Percentiles rank a stretch among this genome's conserved stretches.
Conservation (phyloP, 2,113 vertebrate genomes). For the Dendrocopos noguchii region DNA sequence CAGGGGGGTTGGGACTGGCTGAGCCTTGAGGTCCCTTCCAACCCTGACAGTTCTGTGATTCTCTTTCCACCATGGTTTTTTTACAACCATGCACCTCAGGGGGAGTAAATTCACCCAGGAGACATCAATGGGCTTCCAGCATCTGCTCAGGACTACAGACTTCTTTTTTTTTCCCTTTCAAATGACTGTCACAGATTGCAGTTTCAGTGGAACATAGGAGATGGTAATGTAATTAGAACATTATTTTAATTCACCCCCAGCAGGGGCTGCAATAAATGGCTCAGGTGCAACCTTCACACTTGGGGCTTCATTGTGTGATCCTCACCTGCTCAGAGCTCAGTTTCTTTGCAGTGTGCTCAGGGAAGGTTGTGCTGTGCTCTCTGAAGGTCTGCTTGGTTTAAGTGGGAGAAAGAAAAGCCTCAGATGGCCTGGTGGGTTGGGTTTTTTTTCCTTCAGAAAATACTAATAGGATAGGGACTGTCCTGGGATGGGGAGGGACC, state of each 20-base stretch:
- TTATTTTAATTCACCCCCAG: conserved; percentile 3
- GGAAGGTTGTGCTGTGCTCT: conserved; percentile 1
- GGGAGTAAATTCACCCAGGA: background rate
- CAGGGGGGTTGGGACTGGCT: too few species aligned
- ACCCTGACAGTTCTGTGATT: background rate
- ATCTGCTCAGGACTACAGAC: background rate
- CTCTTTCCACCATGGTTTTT: background rate
- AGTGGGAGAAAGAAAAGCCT: background rate
- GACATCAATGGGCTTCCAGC: background rate
- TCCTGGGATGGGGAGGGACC: too few species aligned
- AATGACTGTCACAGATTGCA: background rate
- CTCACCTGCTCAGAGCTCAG: background rate
- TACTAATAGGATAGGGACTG: background rate
- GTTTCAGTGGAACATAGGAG: background rate
- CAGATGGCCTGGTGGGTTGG: background rate
- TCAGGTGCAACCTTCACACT: background rate
- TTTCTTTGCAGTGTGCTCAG: conserved; percentile 21
- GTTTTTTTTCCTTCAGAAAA: background rate
- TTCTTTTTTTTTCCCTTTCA: background rate
- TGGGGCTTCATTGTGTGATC: conserved; percentile 17
- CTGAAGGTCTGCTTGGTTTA: background rate
- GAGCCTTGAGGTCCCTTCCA: too few species aligned
- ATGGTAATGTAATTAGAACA: conserved; percentile 7
- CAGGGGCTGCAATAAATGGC: background rate
- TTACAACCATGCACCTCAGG: background rate